Evolutionary conservation across 2,888 invertebrate genomes (phyloP), one percentile per base, ranked within the genome.

Genomic region (Lasioglossum vierecki): DNA sequence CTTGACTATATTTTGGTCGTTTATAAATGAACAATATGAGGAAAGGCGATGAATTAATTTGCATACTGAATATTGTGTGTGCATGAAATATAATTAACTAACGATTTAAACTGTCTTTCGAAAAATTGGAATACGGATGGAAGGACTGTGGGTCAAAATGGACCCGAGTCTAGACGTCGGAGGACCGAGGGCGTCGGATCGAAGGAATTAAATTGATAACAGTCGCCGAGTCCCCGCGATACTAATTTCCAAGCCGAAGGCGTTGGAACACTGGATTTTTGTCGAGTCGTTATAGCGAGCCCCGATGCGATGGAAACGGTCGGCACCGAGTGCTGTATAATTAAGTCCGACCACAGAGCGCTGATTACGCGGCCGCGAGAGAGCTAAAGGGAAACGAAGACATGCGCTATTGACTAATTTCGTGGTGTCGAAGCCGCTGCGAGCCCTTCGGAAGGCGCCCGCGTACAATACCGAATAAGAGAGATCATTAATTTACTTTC

Each of bases 401-500:
- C 73, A 72, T 77, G 68, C 79, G 73, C 79, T 82, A 88, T 89
- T 83, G 82, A 90, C 82, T 89, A 90, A 90, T 89, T 90, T 90
- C 86, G 79, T 72, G 79, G 63, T 71, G 82, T 76, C 73, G 85
- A 79, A 46, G 72, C 72, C 73, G 60, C 26, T 22, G 53, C 60
- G 41, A 73, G 30, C 72, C 75, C 70, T 86, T 79, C 41, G 57
- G 66, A 46, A 76, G 74, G 53, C 53, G 53, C 66, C 73, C 44
- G 68, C 76, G 70, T 83, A 85, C 79, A 90, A 90, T 88, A 46
- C 72, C 84, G 88, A 66, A 85, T 85, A 88, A 90, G 86, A 89
- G 82, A 89, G 82, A 86, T 79, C 90, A 90, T 90, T 90, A 90
- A 90, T 88, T 82, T 83, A 82, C 82, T 75, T 86, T 82, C 88